phyloP scores from a whole-genome alignment of 2,113 vertebrate genomes.

The Nycticorax nycticorax region DNA sequence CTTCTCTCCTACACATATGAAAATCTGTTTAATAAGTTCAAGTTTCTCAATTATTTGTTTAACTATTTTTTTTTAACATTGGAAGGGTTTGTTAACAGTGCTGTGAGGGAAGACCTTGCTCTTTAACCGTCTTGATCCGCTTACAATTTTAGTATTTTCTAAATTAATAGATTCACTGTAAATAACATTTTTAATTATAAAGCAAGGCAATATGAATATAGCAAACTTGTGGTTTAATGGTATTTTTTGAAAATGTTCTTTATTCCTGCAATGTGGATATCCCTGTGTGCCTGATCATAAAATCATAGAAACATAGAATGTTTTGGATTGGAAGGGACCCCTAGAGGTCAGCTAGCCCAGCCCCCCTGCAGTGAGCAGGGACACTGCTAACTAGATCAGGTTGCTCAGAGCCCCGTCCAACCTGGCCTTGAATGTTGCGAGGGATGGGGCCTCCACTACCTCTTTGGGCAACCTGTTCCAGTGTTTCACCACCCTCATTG shows the following conservation, averaged over 20 bases:
- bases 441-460: too few relatives aligned
- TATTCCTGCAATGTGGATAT: neutral
- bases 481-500: too few relatives aligned
- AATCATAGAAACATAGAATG: too few relatives aligned
- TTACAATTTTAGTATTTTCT: neutral
- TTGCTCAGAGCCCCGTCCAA: too few relatives aligned
- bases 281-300: neutral
- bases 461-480: too few relatives aligned
- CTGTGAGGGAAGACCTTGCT: neutral
- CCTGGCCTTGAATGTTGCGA: too few relatives aligned
- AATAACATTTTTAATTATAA: neutral
- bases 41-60: neutral
- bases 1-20: neutral
- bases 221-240: neutral
- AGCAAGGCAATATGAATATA: neutral
- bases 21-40: neutral
- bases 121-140: neutral
- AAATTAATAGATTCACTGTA: neutral
- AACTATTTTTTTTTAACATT: neutral
- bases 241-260: neutral
- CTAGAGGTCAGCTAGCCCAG: too few relatives aligned
- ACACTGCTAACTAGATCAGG: too few relatives aligned
- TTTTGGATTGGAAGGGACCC: too few relatives aligned
- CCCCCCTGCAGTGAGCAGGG: too few relatives aligned
- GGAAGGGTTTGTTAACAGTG: neutral